Conservation (phyloP, 1,140 invertebrate genomes). For the Microplitis demolitor region DNA sequence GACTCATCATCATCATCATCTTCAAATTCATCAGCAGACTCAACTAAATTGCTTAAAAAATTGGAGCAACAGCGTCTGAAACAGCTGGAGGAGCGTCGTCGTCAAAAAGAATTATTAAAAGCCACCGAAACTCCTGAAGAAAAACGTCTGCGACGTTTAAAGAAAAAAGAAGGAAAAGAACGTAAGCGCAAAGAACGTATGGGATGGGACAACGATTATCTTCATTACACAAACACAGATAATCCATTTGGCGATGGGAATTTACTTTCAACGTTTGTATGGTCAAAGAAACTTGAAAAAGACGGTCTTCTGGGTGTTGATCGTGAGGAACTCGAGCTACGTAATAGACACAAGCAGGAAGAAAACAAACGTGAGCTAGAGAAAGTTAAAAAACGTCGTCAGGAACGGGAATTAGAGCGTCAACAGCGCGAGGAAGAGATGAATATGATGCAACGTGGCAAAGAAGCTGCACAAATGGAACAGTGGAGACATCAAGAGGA, state of each 20-base stretch:
- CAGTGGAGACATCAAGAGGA: constrained; percentile 96
- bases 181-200: constrained; percentile 84
- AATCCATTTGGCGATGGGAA: constrained; percentile 99
- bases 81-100: constrained; percentile 69
- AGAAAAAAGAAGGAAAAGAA: constrained; percentile 93
- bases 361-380: constrained; percentile 89
- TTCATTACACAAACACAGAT: constrained; percentile 96
- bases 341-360: constrained; percentile 85
- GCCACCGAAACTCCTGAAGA: constrained; percentile 94
- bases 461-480: constrained; percentile 93
- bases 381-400: constrained; percentile 89
- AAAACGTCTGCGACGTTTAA: constrained; percentile 82
- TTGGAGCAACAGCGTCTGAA: constrained; percentile 74
- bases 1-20: constrained; percentile 31
- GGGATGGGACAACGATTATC: constrained; percentile 96
- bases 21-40: constrained; percentile 62
- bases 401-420: constrained; percentile 88
- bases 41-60: constrained; percentile 72
- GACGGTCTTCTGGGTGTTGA: constrained; percentile 85
- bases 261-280: constrained; percentile 91
- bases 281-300: constrained; percentile 95
- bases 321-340: constrained; percentile 82
- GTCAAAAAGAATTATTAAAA: constrained; percentile 84
- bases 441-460: constrained; percentile 83
- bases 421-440: constrained; percentile 90